Percentiles rank a stretch among this genome's conserved stretches.
phyloP scores from a whole-genome alignment of 1,140 invertebrate genomes.

The Phortica variegata region DNA sequence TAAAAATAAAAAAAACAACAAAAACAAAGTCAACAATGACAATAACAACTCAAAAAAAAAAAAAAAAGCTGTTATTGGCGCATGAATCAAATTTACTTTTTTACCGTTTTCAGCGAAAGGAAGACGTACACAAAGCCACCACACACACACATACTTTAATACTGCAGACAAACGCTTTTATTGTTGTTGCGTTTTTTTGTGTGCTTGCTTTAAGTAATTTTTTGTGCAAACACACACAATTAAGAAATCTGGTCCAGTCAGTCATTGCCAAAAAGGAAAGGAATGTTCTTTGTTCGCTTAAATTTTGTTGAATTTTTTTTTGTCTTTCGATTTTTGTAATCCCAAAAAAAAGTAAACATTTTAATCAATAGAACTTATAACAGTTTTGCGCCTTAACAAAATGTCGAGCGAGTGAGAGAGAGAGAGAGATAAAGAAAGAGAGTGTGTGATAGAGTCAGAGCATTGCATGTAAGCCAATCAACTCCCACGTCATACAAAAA shows the following conservation, averaged over 20 bases:
- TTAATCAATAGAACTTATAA: no score
- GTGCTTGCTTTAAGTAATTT: no score
- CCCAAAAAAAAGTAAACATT: no score
- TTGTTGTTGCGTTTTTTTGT: no score
- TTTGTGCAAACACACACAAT: no score
- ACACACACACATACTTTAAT: no score
- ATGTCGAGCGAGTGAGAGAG: background rate
- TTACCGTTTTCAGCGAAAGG: slow-evolving; percentile 56
- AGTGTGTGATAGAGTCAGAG: slow-evolving; percentile 5
- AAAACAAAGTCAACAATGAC: slow-evolving; percentile 13
- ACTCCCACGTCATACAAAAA: slow-evolving; percentile 16
- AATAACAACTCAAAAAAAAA: slow-evolving; percentile 12
- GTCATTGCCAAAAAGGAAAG: slow-evolving; percentile 49
- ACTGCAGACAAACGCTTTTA: no score
- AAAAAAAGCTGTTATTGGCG: slow-evolving; percentile 25
- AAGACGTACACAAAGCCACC: no score
- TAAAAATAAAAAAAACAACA: slow-evolving; percentile 6
- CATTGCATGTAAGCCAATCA: slow-evolving; percentile 28
- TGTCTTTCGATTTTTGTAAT: background rate
- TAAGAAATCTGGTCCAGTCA: slow-evolving; percentile 27
- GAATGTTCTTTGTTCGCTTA: no score
- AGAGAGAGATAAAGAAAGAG: background rate
- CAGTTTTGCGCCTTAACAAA: no score
- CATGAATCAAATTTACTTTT: slow-evolving; percentile 54
- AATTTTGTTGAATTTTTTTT: background rate